phyloP scores from a whole-genome alignment of 2,888 invertebrate species.

The Meta bourneti region DNA sequence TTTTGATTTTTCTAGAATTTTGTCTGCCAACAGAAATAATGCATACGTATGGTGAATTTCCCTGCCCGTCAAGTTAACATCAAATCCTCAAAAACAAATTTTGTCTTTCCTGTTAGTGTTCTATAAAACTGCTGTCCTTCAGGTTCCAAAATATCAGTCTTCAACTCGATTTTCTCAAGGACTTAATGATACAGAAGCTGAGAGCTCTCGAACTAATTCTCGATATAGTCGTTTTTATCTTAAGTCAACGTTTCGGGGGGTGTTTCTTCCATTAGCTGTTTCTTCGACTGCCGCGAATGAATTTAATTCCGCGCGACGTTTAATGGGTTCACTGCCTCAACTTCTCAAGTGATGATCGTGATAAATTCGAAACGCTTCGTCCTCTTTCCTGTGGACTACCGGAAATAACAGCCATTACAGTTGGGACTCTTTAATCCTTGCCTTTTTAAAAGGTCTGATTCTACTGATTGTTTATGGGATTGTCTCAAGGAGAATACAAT shows the following conservation, averaged over 20 bases:
- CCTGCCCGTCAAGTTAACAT: too few relatives aligned
- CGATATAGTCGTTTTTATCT: background rate
- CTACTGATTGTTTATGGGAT: background rate
- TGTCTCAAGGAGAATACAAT: background rate
- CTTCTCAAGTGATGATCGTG: slow-evolving; percentile 27
- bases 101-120: too few relatives aligned
- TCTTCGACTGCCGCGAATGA: background rate
- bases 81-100: too few relatives aligned
- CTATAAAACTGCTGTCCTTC: too few relatives aligned
- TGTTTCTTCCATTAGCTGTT: slow-evolving; percentile 26
- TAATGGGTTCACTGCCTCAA: slow-evolving; percentile 52
- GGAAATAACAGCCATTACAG: slow-evolving; percentile 5
- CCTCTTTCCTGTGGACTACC: background rate
- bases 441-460: background rate
- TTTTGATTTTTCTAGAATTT: too few relatives aligned
- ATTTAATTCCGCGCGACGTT: slow-evolving; percentile 19
- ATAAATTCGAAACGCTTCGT: slow-evolving; percentile 41
- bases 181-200: background rate
- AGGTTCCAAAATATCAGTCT: background rate
- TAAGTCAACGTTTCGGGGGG: background rate
- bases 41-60: too few relatives aligned
- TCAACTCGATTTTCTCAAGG: background rate
- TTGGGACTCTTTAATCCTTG: background rate
- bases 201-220: background rate
- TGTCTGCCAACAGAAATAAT: too few relatives aligned